Conservation (phyloP, 2,888 invertebrate genomes). For the Mesorhabditis sp. region DNA sequence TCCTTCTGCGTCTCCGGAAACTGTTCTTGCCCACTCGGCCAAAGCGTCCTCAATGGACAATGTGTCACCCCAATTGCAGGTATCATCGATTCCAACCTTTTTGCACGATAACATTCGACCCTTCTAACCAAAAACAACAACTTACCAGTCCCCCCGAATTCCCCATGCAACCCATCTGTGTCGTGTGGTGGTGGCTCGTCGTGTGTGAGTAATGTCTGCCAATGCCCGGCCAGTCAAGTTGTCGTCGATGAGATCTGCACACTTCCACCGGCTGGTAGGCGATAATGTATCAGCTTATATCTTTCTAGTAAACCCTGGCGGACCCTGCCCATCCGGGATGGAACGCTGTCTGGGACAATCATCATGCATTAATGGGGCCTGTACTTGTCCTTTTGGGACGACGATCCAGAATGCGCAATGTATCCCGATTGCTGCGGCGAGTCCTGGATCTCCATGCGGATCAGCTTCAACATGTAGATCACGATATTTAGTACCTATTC, state of each 20-base stretch:
- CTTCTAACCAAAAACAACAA: background rate
- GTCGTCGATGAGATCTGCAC: constrained; percentile 42
- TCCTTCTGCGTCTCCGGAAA: constrained; percentile 50
- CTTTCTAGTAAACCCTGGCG: constrained; percentile 42
- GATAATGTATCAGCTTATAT: background rate
- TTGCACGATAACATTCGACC: background rate
- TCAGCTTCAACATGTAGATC: constrained; percentile 18
- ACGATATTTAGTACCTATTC: background rate
- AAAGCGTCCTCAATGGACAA: constrained; percentile 42
- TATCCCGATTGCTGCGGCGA: constrained; percentile 18
- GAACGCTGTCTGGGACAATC: constrained; percentile 49
- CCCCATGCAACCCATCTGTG: constrained; percentile 32
- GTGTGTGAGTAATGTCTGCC: constrained; percentile 34
- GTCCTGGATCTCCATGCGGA: constrained; percentile 27
- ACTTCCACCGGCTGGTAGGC: constrained; percentile 41
- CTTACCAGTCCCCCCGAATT: constrained; percentile 48
- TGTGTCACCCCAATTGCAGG: constrained; percentile 55
- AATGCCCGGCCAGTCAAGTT: constrained; percentile 34
- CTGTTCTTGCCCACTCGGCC: constrained; percentile 25
- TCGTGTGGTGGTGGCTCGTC: constrained; percentile 29
- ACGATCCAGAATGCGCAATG: constrained; percentile 29
- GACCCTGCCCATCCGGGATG: constrained; percentile 42
- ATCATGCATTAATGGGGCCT: constrained; percentile 30
- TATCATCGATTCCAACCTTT: constrained; percentile 17
- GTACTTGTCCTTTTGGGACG: constrained; percentile 39